A percentile compares a stretch with the other conserved stretches of the same genome.
Evolutionary conservation across 1,140 invertebrate species (phyloP).

Genomic region (Neodiprion fabricii): DNA sequence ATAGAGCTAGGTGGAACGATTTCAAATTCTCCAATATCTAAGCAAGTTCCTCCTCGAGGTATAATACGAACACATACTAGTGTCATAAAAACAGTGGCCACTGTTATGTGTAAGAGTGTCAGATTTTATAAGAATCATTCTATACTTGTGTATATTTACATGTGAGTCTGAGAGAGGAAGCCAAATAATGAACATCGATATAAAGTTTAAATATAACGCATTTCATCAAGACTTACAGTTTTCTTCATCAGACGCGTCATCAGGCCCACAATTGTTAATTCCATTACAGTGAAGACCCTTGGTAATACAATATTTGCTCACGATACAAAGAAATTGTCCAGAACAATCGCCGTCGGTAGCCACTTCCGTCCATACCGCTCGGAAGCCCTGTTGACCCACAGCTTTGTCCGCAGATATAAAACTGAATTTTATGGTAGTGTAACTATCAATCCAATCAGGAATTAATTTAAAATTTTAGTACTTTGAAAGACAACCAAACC

Average conservation of each 20-base stretch:
- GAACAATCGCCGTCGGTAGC: constrained; percentile 62
- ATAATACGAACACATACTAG: no score
- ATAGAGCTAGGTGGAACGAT: no score
- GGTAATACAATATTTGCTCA: constrained; percentile 80
- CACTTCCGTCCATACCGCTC: constrained; percentile 89
- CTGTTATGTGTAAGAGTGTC: no score
- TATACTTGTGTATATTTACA: constrained; percentile 10
- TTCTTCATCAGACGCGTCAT: constrained; percentile 81
- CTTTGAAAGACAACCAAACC: constrained; percentile 62
- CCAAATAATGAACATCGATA: constrained; percentile 43
- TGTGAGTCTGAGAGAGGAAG: constrained; percentile 40
- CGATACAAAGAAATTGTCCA: constrained; percentile 70
- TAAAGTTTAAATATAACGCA: constrained; percentile 23
- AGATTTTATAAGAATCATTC: constrained; percentile 7
- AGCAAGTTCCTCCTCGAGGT: no score
- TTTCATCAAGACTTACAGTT: constrained; percentile 72
- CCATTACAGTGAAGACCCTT: constrained; percentile 79
- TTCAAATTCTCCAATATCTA: no score
- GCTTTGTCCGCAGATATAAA: constrained; percentile 86
- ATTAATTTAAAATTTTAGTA: background rate
- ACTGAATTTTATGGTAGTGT: constrained; percentile 61
- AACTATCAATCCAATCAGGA: constrained; percentile 5
- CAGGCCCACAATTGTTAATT: constrained; percentile 80
- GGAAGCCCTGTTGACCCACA: constrained; percentile 81
- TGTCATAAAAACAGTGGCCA: no score